Evolutionary conservation across 2,113 vertebrate species (phyloP), one percentile per base, ranked within the genome.

Genomic region (Oceanites oceanicus): DNA sequence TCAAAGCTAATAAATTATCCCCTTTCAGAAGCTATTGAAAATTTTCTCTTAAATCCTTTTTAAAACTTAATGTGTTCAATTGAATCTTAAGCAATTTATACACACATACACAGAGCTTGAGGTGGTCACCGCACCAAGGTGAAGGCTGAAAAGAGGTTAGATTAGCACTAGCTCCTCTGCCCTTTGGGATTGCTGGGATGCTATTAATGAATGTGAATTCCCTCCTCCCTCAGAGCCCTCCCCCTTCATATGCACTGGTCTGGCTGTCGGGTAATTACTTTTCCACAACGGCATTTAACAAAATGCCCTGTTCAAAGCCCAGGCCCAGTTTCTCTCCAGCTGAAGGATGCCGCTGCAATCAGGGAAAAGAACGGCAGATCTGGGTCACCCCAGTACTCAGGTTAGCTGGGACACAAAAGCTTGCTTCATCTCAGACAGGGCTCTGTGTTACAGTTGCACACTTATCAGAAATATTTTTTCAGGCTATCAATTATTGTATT

Each of bases 181-280:
- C 97, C 93, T 95, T 91, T 94, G 98, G 98, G 98, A 98, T 95
- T 97, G 95, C 98, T 96, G 97, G 97, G 98, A 98, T 98, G 97
- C 97, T 97, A 96, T 98, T 99, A 99, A 99, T 98, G 98, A 99
- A 99, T 98, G 98, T 96, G 98, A 98, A 98, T 98, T 98, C 98
- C 95, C 98, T 80, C 59, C 63, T 71, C 15, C 29, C 49, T 10
- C 36, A 44, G 97, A 98, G 97, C 97, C 97, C 98, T 98, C 96
- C 97, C 97, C 77, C 88, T 90, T 56, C 65, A 59, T 76, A 91
- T 34, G 63, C 71, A 76, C 93, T 92, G 88, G 85, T 95, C 97
- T 98, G 97, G 98, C 98, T 99, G 98, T 98, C 94, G 76, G 98
- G 98, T 99, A 99, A 99, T 99, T 98, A 98, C 98, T 98, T 98